Evolutionary conservation across 2,113 vertebrate genomes (phyloP).

Genomic region (Bufo gargarizans): DNA sequence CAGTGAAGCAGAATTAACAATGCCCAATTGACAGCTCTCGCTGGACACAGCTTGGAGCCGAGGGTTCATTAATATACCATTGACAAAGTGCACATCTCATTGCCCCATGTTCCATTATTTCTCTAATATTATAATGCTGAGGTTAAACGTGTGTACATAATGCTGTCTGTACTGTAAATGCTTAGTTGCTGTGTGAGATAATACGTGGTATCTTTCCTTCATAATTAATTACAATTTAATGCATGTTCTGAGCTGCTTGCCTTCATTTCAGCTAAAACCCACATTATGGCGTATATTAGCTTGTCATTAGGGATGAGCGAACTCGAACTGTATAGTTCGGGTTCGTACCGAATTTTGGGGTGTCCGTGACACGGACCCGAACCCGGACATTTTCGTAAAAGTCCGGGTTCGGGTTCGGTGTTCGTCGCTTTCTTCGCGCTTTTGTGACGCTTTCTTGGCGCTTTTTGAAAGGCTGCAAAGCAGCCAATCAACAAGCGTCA

Average conservation of each 20-base stretch:
- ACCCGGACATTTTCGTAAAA: too few species aligned
- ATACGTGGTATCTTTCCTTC: neutral
- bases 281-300: neutral
- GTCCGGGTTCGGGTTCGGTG: too few species aligned
- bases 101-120: neutral
- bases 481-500: too few species aligned
- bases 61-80: neutral
- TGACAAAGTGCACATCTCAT: neutral
- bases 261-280: neutral
- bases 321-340: too few species aligned
- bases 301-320: too few species aligned
- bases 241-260: neutral
- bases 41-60: neutral
- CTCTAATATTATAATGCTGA: neutral
- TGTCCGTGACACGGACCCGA: too few species aligned
- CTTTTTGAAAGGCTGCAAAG: too few species aligned
- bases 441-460: too few species aligned
- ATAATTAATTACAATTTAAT: conserved; percentile 24
- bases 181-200: neutral
- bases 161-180: neutral
- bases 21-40: neutral
- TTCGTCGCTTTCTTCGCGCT: too few species aligned
- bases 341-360: too few species aligned
- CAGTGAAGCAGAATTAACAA: neutral
- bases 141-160: neutral